Base-by-base conservation (phyloP, 2,797 vertebrate species). In the Syngnathus acus region DNA sequence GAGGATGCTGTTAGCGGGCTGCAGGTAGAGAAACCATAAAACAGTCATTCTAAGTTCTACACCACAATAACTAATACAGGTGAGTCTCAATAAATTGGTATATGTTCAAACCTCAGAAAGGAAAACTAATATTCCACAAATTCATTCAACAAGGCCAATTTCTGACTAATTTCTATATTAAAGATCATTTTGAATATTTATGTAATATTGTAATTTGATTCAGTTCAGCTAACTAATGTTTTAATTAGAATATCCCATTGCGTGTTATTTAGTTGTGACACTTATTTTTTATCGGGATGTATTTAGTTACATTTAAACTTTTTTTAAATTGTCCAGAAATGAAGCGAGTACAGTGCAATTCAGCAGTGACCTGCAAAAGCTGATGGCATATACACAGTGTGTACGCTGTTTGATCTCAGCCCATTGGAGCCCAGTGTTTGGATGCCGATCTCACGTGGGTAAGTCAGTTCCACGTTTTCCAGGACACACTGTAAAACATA, bases 361-460 rank as follows among this genome's bases (percentile, higher is more conserved):
- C 71, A 68, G 51, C 9, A 57, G 19, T 65, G 65, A 53, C 74
- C 66, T 1, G 40, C 42, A 45, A 47, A 37, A 55, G 61, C 66
- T 60, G 69, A 64, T 19, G 59, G 67, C 66, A 69, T 57, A 65
- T 65, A 71, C 19, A 50, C 60, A 39, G 71, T 10, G 66, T 70
- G 66, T 64, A 75, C 75, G 47, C 81, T 72, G 78, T 82, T 66
- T 65, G 87, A 84, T 72, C 71, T 67, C 68, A 90, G 81, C 64
- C 72, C 80, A 45, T 84, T 91, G 14, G 77, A 82, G 62, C 81
- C 86, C 75, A 86, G 73, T 0, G 86, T 86, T 71, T 87, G 75
- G 65, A 84, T 70, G 45, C 71, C 73, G 73, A 88, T 83, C 67
- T 71, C 66, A 63, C 87, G 64, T 0, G 84, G 83, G 53, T 70